phyloP scores from a whole-genome alignment of 2,113 vertebrate genomes.

The Nerophis lumbriciformis region DNA sequence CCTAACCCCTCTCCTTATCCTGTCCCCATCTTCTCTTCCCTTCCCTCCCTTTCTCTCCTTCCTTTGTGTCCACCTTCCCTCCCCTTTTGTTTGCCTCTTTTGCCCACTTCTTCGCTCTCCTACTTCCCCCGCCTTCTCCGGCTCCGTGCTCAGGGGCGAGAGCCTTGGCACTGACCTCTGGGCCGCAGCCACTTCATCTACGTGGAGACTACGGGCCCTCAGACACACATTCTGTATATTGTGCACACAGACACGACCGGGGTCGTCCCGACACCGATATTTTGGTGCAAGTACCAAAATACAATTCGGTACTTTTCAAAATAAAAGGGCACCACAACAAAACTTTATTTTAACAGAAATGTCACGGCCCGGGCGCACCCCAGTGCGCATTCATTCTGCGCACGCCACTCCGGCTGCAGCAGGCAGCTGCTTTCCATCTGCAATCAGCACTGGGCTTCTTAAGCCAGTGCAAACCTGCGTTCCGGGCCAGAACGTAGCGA shows the following conservation, averaged over 20 bases:
- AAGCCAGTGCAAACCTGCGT: too few relatives aligned
- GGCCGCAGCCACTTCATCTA: constrained; percentile 75
- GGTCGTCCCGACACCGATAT: too few relatives aligned
- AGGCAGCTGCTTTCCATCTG: too few relatives aligned
- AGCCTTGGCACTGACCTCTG: constrained; percentile 72
- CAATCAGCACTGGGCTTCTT: too few relatives aligned
- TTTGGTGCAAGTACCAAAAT: too few relatives aligned
- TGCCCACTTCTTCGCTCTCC: constrained; percentile 55
- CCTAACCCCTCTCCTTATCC: not conserved
- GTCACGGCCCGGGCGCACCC: too few relatives aligned
- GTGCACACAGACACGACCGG: constrained; percentile 3
- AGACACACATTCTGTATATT: constrained; percentile 1
- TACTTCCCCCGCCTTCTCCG: constrained; percentile 52
- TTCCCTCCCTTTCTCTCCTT: constrained; percentile 42
- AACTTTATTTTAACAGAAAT: too few relatives aligned
- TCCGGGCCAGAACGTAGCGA: too few relatives aligned
- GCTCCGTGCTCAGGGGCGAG: constrained; percentile 62
- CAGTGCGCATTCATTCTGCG: too few relatives aligned
- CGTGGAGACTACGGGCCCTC: constrained; percentile 65
- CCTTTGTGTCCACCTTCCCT: constrained; percentile 28
- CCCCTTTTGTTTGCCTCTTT: constrained; percentile 57
- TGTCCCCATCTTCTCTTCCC: constrained; percentile 22
- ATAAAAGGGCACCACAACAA: too few relatives aligned
- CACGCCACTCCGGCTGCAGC: too few relatives aligned
- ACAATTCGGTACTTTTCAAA: too few relatives aligned